phyloP scores from a whole-genome alignment of 1,140 invertebrate species.

The Pectinophora gossypiella region DNA sequence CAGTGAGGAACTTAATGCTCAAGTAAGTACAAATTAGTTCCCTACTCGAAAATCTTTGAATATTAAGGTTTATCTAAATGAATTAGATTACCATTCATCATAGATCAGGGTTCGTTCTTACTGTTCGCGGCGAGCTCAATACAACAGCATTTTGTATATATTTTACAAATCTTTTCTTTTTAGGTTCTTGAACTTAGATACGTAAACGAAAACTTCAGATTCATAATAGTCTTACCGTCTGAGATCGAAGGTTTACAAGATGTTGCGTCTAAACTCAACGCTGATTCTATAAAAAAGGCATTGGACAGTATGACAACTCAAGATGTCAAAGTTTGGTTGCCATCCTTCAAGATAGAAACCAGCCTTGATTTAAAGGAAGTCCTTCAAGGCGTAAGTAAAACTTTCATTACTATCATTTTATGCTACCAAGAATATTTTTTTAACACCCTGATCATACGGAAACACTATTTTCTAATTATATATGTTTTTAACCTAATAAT shows the following conservation, averaged over 20 bases:
- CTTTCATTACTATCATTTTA: too few relatives aligned
- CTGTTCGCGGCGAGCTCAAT: background rate
- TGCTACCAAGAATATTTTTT: background rate
- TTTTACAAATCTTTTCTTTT: background rate
- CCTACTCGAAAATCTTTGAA: too few relatives aligned
- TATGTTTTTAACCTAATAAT: background rate
- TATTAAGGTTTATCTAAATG: background rate
- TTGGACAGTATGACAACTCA: background rate
- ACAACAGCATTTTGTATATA: background rate
- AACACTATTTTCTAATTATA: background rate
- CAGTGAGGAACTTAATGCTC: background rate
- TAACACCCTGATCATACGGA: background rate
- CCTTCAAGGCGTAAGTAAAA: background rate
- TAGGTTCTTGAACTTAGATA: background rate
- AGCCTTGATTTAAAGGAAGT: background rate
- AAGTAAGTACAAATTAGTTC: background rate
- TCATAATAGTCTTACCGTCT: background rate
- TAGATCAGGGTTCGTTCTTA: background rate
- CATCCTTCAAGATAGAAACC: background rate
- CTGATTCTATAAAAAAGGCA: background rate
- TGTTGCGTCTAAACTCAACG: background rate
- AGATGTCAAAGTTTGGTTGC: background rate
- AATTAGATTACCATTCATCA: background rate
- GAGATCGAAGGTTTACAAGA: background rate
- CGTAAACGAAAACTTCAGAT: background rate